Conservation (phyloP, 2,113 vertebrate genomes). For the Protobothrops mucrosquamatus region DNA sequence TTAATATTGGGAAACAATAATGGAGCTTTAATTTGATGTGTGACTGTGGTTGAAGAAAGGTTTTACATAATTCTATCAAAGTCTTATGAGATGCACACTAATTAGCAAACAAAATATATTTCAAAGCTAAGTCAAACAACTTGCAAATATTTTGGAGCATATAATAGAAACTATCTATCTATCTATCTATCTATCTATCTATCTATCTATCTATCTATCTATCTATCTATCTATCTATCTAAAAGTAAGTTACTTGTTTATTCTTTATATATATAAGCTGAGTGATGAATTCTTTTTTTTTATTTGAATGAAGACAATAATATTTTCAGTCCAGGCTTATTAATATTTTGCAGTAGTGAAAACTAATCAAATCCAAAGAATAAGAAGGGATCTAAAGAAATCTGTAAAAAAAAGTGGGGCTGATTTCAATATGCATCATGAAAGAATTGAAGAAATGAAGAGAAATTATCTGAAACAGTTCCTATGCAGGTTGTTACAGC, state of each 20-base stretch:
- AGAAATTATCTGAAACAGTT: conserved; percentile 28
- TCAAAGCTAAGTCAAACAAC: conserved; percentile 48
- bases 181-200: not conserved
- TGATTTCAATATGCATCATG: conserved; percentile 36
- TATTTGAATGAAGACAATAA: conserved; percentile 11
- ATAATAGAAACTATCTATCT: conserved; percentile 21
- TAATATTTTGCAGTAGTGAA: conserved; percentile 38
- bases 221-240: not conserved
- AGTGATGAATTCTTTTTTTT: not conserved
- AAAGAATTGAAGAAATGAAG: conserved; percentile 35
- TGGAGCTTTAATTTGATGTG: conserved; percentile 58
- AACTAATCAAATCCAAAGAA: conserved; percentile 40
- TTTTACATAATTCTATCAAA: conserved; percentile 61
- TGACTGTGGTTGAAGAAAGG: conserved; percentile 63
- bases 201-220: not conserved
- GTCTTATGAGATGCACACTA: conserved; percentile 65
- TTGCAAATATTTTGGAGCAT: conserved; percentile 26
- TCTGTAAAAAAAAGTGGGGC: conserved; percentile 23
- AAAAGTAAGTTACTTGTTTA: not conserved
- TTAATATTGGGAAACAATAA: conserved; percentile 59
- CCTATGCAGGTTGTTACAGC: conserved; percentile 34
- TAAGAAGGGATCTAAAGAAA: conserved; percentile 39
- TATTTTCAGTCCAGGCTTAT: conserved; percentile 14
- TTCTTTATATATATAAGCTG: not conserved
- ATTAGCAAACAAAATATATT: conserved; percentile 65